Base-by-base conservation (phyloP, 2,113 vertebrate genomes). In the Dissostichus mawsoni region DNA sequence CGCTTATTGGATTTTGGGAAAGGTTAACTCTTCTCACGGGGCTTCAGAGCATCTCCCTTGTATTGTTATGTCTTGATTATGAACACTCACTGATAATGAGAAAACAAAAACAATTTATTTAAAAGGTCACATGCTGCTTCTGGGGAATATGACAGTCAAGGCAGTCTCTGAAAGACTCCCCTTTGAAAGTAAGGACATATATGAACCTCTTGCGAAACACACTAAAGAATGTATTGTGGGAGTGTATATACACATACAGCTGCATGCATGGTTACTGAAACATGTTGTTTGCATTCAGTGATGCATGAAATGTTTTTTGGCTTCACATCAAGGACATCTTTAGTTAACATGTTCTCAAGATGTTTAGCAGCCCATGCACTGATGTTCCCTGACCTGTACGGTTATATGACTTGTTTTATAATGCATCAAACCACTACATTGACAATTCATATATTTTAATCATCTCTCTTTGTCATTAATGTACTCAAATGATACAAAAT, bases 21-120 rank as follows among this genome's bases (percentile, higher is more conserved):
- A 71, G 63, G 70, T n/a, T 70, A 25, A 53, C 11, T 5, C n/a
- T 77, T 82, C 64, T 80, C 65, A 16, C 3, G 23, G 17, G 77
- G 64, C 17, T 66, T 76, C 18, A 17, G 17, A 47, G 45, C 52
- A 48, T 69, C 23, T 74, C 50, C 47, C 2, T 12, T 47, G 23
- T 47, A 67, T 25, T 85, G 82, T 59, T 76, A n/a, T 10, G 36
- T n/a, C 18, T 69, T 51, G 44, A 76, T 80, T 56, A 74, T n/a
- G 56, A 67, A 64, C n/a, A 56, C 11, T 7, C 57, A 1, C 3
- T n/a, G 58, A 36, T 68, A 25, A 52, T 16, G 2, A 59, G 18
- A 59, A 63, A 57, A 41, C 13, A 20, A 44, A 74, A 62, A 29
- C 11, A 41, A 20, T 23, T 52, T 41, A 25, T 44, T 47, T 47